These are phyloP conservation scores for Idaea biselata DNA, from an alignment of 2,888 invertebrate genomes.

Conservation along the genomic window DNA sequence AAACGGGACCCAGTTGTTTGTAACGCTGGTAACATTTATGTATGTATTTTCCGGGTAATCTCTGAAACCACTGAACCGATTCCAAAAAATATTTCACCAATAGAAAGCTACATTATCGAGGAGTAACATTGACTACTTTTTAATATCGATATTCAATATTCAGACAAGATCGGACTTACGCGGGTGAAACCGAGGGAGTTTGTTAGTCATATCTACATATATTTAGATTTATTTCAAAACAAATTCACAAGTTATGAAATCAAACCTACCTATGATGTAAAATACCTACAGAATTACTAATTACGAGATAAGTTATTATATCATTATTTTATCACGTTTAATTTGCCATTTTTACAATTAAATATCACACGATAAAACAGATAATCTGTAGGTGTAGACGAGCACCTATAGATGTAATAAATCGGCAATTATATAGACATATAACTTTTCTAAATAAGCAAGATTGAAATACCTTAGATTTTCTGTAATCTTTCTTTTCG, in stretches of 20 bases:
- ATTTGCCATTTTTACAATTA: neutral
- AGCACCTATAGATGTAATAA: neutral
- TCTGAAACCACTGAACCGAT: too few species aligned
- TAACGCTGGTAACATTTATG: too few species aligned
- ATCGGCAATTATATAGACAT: neutral
- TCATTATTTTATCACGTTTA: neutral
- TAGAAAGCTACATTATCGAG: too few species aligned
- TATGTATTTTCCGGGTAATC: too few species aligned
- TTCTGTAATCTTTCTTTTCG: too few species aligned
- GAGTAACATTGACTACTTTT: too few species aligned
- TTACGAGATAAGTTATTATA: neutral
- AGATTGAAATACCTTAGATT: neutral
- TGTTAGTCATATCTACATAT: neutral
- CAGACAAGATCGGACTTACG: too few species aligned
- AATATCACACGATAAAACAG: neutral
- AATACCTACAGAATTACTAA: neutral
- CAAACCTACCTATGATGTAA: neutral
- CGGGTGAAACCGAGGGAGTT: too few species aligned
- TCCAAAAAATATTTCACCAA: too few species aligned
- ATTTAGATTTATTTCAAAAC: neutral
- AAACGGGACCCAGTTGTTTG: too few species aligned
- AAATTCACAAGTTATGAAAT: neutral
- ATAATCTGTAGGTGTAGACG: neutral
- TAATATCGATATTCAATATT: too few species aligned
- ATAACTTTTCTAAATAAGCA: neutral